phyloP scores from a whole-genome alignment of 53 echinoderm and acorn worm genomes.

The Henricia sp. region DNA sequence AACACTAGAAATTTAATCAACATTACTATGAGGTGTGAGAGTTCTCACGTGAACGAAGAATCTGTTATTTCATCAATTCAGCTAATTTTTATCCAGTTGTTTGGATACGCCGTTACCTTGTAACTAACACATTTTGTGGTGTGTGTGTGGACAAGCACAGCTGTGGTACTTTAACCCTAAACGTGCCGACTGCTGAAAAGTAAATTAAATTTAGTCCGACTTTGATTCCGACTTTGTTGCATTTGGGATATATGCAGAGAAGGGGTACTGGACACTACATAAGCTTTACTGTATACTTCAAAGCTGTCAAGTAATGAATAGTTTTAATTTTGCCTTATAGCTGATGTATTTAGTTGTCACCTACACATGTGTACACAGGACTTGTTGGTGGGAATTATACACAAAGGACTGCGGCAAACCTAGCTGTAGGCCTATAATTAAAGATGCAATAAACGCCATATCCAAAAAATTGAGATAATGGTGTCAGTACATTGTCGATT shows the following conservation, averaged over 20 bases:
- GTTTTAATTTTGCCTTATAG: conserved; percentile 8
- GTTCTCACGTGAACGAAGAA: conserved; percentile 15
- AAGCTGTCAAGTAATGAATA: conserved; percentile 49
- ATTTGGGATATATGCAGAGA: not conserved
- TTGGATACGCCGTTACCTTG: not conserved
- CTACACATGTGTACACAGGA: not conserved
- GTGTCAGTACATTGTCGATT: no score
- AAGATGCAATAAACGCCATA: no score
- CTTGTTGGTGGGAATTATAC: no score
- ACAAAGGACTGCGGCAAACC: no score
- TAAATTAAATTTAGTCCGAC: conserved; percentile 24
- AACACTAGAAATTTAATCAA: conserved; percentile 36
- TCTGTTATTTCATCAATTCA: conserved; percentile 31
- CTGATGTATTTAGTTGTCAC: not conserved
- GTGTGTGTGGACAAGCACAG: conserved; percentile 7
- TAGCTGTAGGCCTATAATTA: no score
- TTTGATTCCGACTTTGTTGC: conserved; percentile 12
- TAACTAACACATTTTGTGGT: not conserved
- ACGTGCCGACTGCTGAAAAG: conserved; percentile 7
- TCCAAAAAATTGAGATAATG: no score
- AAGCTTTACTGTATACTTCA: not conserved
- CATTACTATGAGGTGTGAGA: conserved; percentile 13
- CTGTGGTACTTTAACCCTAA: conserved; percentile 34
- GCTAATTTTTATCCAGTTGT: not conserved
- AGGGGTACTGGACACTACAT: not conserved